These are phyloP conservation scores for Malurus leucopterus DNA, from an alignment of 2,797 vertebrate species.

Conservation along the genomic window DNA sequence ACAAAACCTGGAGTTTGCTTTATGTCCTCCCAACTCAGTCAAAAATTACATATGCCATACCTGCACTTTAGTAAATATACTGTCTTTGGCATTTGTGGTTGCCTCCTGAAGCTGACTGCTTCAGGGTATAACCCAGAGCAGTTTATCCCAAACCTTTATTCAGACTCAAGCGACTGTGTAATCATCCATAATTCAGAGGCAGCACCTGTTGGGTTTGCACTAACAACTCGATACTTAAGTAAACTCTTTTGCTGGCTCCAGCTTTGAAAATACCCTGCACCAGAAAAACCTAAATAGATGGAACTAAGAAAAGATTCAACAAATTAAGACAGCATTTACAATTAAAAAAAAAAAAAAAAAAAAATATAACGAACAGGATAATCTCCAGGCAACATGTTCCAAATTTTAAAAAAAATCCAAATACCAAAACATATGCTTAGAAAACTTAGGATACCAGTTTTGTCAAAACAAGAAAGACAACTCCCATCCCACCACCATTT, in stretches of 20 bases:
- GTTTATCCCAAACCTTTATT: constrained; percentile 12
- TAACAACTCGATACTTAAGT: neutral
- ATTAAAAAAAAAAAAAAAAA: neutral
- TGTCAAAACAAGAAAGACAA: neutral
- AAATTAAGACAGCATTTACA: neutral
- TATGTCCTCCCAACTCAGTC: neutral
- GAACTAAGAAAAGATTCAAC: neutral
- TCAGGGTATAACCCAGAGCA: neutral
- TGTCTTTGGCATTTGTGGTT: neutral
- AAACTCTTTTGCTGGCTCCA: neutral
- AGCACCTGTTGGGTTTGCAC: constrained; percentile 15
- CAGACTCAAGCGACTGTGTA: neutral
- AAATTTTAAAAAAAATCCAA: neutral
- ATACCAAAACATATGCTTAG: neutral
- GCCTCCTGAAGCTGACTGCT: neutral
- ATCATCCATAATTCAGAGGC: constrained; percentile 26
- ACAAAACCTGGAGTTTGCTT: neutral
- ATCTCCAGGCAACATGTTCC: neutral
- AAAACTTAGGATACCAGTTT: neutral
- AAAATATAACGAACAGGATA: neutral
- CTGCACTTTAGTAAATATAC: neutral
- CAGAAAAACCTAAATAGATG: neutral
- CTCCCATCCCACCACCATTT: neutral
- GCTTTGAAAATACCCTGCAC: neutral
- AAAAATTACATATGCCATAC: neutral